Evolutionary conservation across 2,888 invertebrate species (phyloP).

Genomic region (Eristalis arbustorum): DNA sequence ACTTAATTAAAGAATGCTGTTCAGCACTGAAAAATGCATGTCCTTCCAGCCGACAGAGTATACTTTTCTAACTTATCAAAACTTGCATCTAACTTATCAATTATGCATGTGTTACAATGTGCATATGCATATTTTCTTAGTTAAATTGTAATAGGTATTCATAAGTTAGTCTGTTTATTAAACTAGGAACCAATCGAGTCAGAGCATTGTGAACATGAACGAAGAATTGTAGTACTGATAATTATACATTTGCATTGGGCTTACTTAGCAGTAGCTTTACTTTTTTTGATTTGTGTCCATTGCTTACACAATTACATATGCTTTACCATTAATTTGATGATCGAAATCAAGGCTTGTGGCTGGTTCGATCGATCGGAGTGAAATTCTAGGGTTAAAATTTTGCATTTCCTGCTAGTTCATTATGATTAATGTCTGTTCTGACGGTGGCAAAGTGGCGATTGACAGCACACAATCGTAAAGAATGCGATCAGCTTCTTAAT

Average conservation of each 20-base stretch:
- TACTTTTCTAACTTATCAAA: background rate
- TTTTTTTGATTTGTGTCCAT: too few species aligned
- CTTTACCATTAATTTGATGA: too few species aligned
- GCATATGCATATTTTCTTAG: background rate
- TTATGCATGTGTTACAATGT: background rate
- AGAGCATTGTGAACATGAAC: background rate
- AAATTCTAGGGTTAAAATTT: too few species aligned
- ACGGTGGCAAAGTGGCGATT: background rate
- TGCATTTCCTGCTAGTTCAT: background rate
- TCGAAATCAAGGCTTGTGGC: too few species aligned
- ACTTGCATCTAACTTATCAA: background rate
- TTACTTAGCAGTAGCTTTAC: too few species aligned
- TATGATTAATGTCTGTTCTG: constrained; percentile 4
- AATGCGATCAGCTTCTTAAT: background rate
- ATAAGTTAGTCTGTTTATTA: background rate
- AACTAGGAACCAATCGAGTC: background rate
- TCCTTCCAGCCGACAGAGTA: background rate
- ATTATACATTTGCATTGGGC: too few species aligned
- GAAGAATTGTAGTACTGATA: background rate
- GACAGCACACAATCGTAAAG: background rate
- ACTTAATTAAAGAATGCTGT: constrained; percentile 1
- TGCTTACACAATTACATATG: too few species aligned
- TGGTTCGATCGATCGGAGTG: too few species aligned
- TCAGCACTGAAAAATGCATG: background rate
- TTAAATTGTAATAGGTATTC: background rate